Evolutionary conservation across 2,888 invertebrate genomes (phyloP).

Genomic region (Torymus texanus): DNA sequence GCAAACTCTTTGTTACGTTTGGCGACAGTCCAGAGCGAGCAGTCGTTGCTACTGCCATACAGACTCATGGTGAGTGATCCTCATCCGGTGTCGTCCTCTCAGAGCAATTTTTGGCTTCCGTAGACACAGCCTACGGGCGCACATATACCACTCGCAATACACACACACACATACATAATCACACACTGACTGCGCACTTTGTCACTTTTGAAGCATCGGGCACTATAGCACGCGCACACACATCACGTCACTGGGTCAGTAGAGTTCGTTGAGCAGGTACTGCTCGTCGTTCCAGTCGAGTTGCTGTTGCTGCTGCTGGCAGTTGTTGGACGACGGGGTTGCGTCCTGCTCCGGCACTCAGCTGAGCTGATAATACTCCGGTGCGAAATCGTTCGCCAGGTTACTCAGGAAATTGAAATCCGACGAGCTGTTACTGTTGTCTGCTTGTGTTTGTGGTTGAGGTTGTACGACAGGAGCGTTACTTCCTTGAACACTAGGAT

Average conservation of each 20-base stretch:
- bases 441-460: constrained; percentile 77
- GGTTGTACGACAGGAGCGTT: constrained; percentile 72
- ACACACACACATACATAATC: constrained; percentile 35
- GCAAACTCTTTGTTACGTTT: constrained; percentile 32
- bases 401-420: constrained; percentile 96
- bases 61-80: constrained; percentile 11
- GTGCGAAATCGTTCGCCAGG: constrained; percentile 93
- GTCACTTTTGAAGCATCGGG: constrained; percentile 17
- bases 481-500: constrained; percentile 70
- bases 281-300: constrained; percentile 73
- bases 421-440: constrained; percentile 93
- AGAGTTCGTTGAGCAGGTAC: constrained; percentile 71
- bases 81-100: constrained; percentile 26
- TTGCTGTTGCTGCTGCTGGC: constrained; percentile 56
- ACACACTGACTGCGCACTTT: constrained; percentile 40
- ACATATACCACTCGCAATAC: constrained; percentile 35
- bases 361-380: constrained; percentile 90
- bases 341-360: constrained; percentile 74
- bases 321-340: constrained; percentile 25
- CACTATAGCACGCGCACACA: too few relatives aligned
- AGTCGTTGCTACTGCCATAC: too few relatives aligned
- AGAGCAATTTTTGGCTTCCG: constrained; percentile 24
- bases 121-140: neutral
- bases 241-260: constrained; percentile 61
- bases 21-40: constrained; percentile 37